phyloP scores from a whole-genome alignment of 2,888 invertebrate species.

The Ariolimax columbianus region DNA sequence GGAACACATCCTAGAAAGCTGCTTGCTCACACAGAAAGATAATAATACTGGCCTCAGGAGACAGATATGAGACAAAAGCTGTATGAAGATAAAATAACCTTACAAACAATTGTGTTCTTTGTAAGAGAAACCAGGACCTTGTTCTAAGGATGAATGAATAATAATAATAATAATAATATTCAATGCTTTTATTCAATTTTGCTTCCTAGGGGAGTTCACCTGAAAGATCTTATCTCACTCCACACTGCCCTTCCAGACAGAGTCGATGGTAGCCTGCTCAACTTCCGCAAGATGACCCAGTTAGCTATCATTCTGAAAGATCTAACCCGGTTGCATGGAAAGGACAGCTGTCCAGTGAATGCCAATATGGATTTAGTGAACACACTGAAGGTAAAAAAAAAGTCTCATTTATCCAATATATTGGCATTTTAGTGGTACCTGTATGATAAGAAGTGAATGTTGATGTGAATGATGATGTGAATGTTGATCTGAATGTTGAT shows the following conservation, averaged over 20 bases:
- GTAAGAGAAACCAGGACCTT: too few species aligned
- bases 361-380: slow-evolving; percentile 82
- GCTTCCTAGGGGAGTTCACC: slow-evolving; percentile 81
- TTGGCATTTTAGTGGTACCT: background rate
- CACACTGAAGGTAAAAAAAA: slow-evolving; percentile 80
- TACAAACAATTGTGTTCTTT: too few species aligned
- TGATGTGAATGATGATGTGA: too few species aligned
- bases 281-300: slow-evolving; percentile 81
- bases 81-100: too few species aligned
- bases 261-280: slow-evolving; percentile 75
- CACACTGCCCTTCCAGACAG: slow-evolving; percentile 80
- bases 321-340: slow-evolving; percentile 78
- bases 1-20: too few species aligned
- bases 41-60: too few species aligned
- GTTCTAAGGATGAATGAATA: too few species aligned
- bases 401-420: too few species aligned
- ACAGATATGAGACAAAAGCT: too few species aligned
- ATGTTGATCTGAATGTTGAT: too few species aligned
- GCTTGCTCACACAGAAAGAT: too few species aligned
- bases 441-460: too few species aligned
- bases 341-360: slow-evolving; percentile 79
- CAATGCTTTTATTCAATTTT: slow-evolving; percentile 1
- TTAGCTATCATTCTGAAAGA: slow-evolving; percentile 81
- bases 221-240: slow-evolving; percentile 82
- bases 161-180: background rate